Percentiles rank a stretch among this genome's conserved stretches.
These are phyloP conservation scores for Koerneria pararmatus DNA, from an alignment of 2,888 invertebrate species.

Conservation along the genomic window DNA sequence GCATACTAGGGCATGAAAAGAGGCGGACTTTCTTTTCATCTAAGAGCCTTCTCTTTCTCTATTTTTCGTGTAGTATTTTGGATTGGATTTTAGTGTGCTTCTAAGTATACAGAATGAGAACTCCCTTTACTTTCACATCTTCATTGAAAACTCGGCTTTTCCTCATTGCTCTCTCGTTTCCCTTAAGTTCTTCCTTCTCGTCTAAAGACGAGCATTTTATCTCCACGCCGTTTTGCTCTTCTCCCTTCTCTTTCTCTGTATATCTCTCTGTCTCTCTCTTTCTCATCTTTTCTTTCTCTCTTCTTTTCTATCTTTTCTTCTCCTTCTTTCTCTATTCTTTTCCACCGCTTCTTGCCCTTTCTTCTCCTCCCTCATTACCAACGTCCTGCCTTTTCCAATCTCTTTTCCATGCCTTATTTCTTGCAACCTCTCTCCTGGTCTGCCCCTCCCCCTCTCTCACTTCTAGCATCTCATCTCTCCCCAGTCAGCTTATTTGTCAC, in stretches of 20 bases:
- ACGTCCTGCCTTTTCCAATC: too few relatives aligned
- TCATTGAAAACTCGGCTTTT: too few relatives aligned
- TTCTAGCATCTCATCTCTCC: too few relatives aligned
- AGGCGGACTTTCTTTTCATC: conserved; percentile 1
- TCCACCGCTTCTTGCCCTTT: neutral
- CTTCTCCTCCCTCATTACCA: conserved; percentile 1
- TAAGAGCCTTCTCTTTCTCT: neutral
- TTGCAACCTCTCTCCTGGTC: too few relatives aligned
- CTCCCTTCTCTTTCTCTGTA: neutral
- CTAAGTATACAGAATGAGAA: too few relatives aligned
- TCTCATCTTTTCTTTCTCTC: neutral
- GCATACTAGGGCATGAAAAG: too few relatives aligned
- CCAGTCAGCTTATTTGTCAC: too few relatives aligned
- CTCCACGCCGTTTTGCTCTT: neutral
- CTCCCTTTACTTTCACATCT: too few relatives aligned
- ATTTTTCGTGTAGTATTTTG: neutral
- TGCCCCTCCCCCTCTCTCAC: too few relatives aligned
- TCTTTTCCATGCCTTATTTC: too few relatives aligned
- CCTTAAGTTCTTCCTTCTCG: neutral
- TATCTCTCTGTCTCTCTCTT: neutral
- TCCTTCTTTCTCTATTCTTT: conserved; percentile 5
- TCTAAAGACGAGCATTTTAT: neutral
- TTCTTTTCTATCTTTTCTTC: conserved; percentile 15
- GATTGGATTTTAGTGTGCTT: too few relatives aligned
- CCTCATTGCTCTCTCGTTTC: neutral